A percentile compares a stretch with the other conserved stretches of the same genome.
Conservation (phyloP, 2,113 vertebrate species). For the Eretmodus cyanostictus region DNA sequence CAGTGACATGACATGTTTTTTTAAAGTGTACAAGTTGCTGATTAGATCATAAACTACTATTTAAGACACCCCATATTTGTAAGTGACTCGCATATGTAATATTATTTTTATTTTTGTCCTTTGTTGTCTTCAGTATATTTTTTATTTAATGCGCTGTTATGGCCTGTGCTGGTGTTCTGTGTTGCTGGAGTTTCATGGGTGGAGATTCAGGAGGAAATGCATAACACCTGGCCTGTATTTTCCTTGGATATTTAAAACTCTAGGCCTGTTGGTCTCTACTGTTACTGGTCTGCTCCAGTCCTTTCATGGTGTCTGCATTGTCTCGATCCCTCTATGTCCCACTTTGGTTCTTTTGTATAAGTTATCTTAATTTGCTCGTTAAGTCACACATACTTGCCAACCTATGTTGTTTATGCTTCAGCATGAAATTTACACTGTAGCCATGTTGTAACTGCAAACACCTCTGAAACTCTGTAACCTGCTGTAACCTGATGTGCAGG, state of each 20-base stretch:
- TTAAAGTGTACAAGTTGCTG: not conserved
- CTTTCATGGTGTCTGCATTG: not conserved
- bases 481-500: not conserved
- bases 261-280: not conserved
- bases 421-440: not conserved
- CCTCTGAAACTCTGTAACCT: not conserved
- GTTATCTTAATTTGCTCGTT: not conserved
- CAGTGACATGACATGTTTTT: not conserved
- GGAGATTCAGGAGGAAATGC: not conserved
- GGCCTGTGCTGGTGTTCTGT: not conserved
- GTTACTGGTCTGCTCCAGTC: not conserved
- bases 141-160: not conserved
- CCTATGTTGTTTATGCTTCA: not conserved
- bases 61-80: not conserved
- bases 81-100: not conserved
- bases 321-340: not conserved
- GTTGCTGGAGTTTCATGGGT: not conserved
- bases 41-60: not conserved
- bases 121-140: not conserved
- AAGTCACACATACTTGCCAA: not conserved
- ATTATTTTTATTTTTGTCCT: not conserved
- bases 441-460: not conserved
- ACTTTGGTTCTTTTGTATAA: not conserved
- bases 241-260: not conserved
- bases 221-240: not conserved